These are phyloP conservation scores for Xanthostigma xanthostigma DNA, from an alignment of 2,888 invertebrate species.

Conservation along the genomic window DNA sequence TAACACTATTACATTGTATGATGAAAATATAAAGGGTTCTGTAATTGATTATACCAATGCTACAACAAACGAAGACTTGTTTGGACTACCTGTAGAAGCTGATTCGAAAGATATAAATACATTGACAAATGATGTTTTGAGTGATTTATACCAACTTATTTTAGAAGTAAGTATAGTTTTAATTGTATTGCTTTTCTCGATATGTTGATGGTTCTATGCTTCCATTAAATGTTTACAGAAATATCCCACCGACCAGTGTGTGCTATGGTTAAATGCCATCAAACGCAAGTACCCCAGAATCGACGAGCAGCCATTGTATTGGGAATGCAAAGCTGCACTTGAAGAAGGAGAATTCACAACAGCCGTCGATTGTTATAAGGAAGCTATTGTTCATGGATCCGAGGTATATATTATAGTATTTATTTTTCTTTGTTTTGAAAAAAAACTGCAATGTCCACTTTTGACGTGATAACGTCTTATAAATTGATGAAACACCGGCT, in stretches of 20 bases:
- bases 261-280: constrained; percentile 38
- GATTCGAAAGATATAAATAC: constrained; percentile 7
- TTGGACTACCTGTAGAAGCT: neutral
- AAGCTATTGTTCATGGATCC: constrained; percentile 39
- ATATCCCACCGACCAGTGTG: constrained; percentile 38
- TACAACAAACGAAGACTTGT: constrained; percentile 3
- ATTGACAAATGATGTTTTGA: constrained; percentile 32
- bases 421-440: too few relatives aligned
- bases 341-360: constrained; percentile 40
- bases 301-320: constrained; percentile 33
- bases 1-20: constrained; percentile 19
- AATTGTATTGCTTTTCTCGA: neutral
- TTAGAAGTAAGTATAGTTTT: constrained; percentile 29
- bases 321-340: constrained; percentile 43
- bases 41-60: constrained; percentile 14
- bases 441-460: too few relatives aligned
- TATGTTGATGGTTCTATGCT: too few relatives aligned
- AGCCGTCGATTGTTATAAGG: constrained; percentile 42
- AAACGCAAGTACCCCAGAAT: constrained; percentile 29
- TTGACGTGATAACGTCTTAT: too few relatives aligned
- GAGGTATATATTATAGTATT: constrained; percentile 30
- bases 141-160: constrained; percentile 35
- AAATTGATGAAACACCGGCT: too few relatives aligned
- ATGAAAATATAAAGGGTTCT: constrained; percentile 24
- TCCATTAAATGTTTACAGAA: constrained; percentile 24